Percentiles rank a stretch among this genome's conserved stretches.
phyloP scores from a whole-genome alignment of 2,888 invertebrate species.

The Melanostoma mellinum region DNA sequence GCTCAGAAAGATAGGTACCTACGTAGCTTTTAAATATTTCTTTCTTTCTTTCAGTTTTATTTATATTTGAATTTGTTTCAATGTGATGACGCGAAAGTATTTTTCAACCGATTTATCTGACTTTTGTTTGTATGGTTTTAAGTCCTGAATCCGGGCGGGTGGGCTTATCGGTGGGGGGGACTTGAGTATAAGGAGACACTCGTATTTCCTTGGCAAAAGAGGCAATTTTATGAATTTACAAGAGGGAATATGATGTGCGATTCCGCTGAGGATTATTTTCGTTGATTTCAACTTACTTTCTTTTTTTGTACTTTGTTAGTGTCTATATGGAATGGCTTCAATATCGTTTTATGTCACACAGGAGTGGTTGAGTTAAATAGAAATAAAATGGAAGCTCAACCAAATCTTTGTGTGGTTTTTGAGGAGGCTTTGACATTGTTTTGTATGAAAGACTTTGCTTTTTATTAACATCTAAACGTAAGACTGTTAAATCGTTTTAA shows the following conservation, averaged over 20 bases:
- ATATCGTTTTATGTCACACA: background rate
- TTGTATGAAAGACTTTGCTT: conserved; percentile 28
- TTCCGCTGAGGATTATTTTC: conserved; percentile 61
- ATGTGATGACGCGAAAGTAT: conserved; percentile 51
- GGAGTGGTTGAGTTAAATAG: too few relatives aligned
- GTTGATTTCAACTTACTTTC: conserved; percentile 59
- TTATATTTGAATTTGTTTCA: conserved; percentile 66
- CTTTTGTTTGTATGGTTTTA: conserved; percentile 5
- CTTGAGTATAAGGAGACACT: background rate
- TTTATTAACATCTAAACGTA: conserved; percentile 10
- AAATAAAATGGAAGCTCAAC: too few relatives aligned
- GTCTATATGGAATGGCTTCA: conserved; percentile 17
- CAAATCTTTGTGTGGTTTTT: too few relatives aligned
- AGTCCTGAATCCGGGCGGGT: background rate
- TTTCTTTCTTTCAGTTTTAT: conserved; percentile 41
- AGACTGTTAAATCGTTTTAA: too few relatives aligned
- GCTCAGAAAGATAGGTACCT: conserved; percentile 6
- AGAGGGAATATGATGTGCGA: conserved; percentile 52
- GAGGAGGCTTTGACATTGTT: conserved; percentile 24
- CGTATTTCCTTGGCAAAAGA: conserved; percentile 10
- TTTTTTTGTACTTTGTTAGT: conserved; percentile 40
- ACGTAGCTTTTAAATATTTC: background rate
- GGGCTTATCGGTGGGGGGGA: background rate
- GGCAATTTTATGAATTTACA: conserved; percentile 43
- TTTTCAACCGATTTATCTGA: background rate